Evolutionary conservation across 2,888 invertebrate species (phyloP).

Genomic region (Hedya salicella): DNA sequence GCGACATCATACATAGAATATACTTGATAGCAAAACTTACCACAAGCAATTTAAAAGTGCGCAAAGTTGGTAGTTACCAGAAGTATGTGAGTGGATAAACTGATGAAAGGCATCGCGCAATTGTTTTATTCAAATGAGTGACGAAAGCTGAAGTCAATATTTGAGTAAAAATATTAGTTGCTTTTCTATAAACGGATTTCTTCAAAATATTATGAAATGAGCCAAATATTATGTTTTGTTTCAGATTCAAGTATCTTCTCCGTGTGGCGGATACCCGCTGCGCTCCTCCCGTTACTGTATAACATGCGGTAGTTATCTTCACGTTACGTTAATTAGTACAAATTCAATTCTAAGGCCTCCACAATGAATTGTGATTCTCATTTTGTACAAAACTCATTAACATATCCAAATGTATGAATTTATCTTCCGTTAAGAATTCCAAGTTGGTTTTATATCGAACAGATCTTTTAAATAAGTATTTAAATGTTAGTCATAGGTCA

Average conservation of each 20-base stretch:
- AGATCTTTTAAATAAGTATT: slow-evolving; percentile 46
- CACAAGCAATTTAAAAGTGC: too few species aligned
- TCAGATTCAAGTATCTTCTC: slow-evolving; percentile 63
- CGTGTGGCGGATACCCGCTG: slow-evolving; percentile 62
- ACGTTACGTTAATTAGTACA: slow-evolving; percentile 53
- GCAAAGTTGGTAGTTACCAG: too few species aligned
- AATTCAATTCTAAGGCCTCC: slow-evolving; percentile 49
- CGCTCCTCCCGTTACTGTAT: slow-evolving; percentile 65
- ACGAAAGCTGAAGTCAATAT: too few species aligned
- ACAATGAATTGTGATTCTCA: slow-evolving; percentile 52
- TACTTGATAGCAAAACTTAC: too few species aligned
- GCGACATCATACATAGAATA: too few species aligned
- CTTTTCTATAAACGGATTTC: too few species aligned
- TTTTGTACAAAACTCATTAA: slow-evolving; percentile 70
- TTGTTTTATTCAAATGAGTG: too few species aligned
- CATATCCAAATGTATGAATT: slow-evolving; percentile 61
- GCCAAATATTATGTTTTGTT: slow-evolving; percentile 56
- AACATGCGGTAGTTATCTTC: slow-evolving; percentile 73
- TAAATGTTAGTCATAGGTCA: slow-evolving; percentile 60
- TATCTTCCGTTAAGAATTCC: slow-evolving; percentile 36
- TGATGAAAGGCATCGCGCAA: too few species aligned
- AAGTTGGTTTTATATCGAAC: slow-evolving; percentile 36
- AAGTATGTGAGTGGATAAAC: too few species aligned
- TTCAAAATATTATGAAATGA: too few species aligned
- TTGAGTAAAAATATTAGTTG: too few species aligned